Evolutionary conservation across 2,113 vertebrate species (phyloP), one percentile per base, ranked within the genome.

Genomic region (Platycercus adscitus): DNA sequence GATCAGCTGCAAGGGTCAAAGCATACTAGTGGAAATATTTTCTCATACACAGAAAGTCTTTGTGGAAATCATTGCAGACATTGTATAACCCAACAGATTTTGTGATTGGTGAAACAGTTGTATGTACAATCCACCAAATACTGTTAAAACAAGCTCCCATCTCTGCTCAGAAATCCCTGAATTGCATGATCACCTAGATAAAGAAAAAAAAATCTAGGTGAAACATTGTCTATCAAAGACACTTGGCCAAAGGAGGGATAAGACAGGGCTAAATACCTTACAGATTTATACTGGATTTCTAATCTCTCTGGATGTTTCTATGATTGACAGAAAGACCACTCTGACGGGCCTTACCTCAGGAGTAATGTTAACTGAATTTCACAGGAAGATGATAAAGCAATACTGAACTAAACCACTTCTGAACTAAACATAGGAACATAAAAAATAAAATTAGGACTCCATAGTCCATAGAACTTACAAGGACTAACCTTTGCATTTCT

Each of bases 11-110:
- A 29, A 77, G 28, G 26, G 7, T 44, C 26, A 63, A 91, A 77
- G 17, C 17, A 43, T 55, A 31, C 1, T 5, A 60, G 39, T 11
- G 10, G 7, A 0, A 0, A 31, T n/a, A 49, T 5, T 63, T 76
- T 50, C 6, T 46, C 26, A 31, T 18, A 37, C 3, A 6, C 33
- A 11, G 41, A 26, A 71, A 88, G 26, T 49, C 31, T 85, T 60
- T 37, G 33, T 50, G 33, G 56, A 92, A 91, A 50, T 69, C 8
- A 20, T 28, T 88, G 19, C 28, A 72, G 52, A 50, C 0, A 0
- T 33, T 11, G 23, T 53, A 12, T 19, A 64, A 33, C 12, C 19
- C 14, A 31, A 23, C 3, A 68, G 1, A 1, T 71, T 65, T 86
- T 64, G 47, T 64, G 9, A n/a, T 3, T 72, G 20, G 20, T 70